Evolutionary conservation across 2,113 vertebrate species (phyloP).

Genomic region (Morone saxatilis): DNA sequence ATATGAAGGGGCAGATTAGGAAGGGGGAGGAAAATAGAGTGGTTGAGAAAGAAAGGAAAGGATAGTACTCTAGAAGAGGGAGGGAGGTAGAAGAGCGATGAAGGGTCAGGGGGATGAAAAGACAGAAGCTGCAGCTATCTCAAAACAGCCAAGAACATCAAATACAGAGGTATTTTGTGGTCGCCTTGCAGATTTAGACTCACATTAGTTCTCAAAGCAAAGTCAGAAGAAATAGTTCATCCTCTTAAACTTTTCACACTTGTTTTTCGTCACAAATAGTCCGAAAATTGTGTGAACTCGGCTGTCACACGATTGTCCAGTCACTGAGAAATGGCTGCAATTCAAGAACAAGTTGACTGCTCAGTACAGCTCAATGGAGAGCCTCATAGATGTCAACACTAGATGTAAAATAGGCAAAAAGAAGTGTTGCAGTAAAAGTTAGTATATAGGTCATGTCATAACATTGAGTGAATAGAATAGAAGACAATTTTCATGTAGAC

Average conservation of each 20-base stretch:
- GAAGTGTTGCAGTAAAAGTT: not conserved
- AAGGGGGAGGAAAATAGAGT: not conserved
- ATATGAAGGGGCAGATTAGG: not conserved
- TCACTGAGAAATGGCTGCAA: slow-evolving; percentile 52
- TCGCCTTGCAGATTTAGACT: slow-evolving; percentile 1
- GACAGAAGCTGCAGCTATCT: not conserved
- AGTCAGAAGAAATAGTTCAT: slow-evolving; percentile 31
- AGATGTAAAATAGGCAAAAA: not conserved
- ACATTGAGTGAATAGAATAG: not conserved
- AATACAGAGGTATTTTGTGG: not conserved
- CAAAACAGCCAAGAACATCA: not conserved
- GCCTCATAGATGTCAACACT: not conserved
- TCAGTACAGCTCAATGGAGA: slow-evolving; percentile 1
- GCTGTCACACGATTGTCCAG: slow-evolving; percentile 38
- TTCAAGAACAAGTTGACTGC: slow-evolving; percentile 57
- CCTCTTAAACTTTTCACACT: slow-evolving; percentile 41
- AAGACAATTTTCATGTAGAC: not conserved
- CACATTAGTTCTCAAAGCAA: not conserved
- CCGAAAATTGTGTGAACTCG: slow-evolving; percentile 32
- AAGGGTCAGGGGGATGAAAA: not conserved
- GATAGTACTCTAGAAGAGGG: not conserved
- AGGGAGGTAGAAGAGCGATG: not conserved
- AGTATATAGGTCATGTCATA: not conserved
- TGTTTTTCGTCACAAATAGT: not conserved
- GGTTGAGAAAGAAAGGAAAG: not conserved